Conservation (phyloP, 2,113 vertebrate species). For the Ranitomeya imitator region DNA sequence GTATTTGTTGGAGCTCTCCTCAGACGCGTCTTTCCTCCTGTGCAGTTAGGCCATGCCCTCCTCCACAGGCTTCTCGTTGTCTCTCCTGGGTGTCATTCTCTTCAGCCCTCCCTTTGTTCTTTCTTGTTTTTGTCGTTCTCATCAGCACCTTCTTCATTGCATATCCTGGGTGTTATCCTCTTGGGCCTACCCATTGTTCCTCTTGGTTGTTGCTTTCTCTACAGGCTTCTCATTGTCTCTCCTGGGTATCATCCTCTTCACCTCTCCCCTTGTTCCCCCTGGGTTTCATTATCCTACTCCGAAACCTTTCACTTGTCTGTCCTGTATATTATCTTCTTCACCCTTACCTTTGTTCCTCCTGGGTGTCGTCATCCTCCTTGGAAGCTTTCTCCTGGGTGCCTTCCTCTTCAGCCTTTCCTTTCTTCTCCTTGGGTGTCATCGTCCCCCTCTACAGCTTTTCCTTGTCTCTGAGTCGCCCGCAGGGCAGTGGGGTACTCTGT, state of each 20-base stretch:
- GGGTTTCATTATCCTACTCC: background rate
- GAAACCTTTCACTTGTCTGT: too few species aligned
- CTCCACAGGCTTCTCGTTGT: background rate
- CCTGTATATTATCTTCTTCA: too few species aligned
- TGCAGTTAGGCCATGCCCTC: too few species aligned
- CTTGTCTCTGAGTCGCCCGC: background rate
- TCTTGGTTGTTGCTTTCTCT: background rate
- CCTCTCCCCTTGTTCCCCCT: background rate
- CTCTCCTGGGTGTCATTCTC: background rate
- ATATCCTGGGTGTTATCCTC: background rate
- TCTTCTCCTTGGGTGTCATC: background rate
- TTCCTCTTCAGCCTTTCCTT: background rate
- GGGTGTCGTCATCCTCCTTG: background rate
- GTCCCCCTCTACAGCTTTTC: background rate
- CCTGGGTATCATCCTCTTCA: background rate
- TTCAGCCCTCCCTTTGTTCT: too few species aligned
- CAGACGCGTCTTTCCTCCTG: too few species aligned
- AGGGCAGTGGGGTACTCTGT: too few species aligned
- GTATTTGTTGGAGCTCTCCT: too few species aligned
- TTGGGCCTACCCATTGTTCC: background rate
- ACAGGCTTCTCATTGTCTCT: background rate
- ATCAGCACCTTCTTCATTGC: background rate
- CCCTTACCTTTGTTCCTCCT: background rate
- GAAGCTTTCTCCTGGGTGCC: background rate
- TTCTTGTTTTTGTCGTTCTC: too few species aligned